Evolutionary conservation across 2,113 vertebrate species (phyloP), one percentile per base, ranked within the genome.

Genomic region (Coturnix japonica): DNA sequence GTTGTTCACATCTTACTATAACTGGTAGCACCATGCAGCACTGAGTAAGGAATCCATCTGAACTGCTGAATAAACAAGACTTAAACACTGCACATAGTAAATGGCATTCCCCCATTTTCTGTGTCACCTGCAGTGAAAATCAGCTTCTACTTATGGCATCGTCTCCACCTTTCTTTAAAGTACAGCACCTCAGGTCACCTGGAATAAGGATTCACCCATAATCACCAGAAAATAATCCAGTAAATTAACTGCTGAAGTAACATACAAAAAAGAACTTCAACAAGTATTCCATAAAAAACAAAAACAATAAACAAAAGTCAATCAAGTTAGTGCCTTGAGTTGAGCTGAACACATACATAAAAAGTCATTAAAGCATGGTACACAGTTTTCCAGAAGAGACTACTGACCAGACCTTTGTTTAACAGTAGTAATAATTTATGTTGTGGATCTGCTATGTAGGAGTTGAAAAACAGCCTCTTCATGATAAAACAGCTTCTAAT

Each of bases 381-480:
- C 64, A 86, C 94, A 95, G 77, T 97, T 97, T 96, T 95, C 95
- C 87, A 94, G 91, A 95, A 79, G 46, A 88, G 85, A 84, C 81
- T 79, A 93, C 84, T 67, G 65, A 89, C 78, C 90, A 90, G 85
- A 94, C 93, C 89, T 97, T 94, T 95, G 93, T 93, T 95, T 96
- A 96, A 90, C 75, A 83, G 89, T 83, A 66, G 2, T 92, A 94
- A 94, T 93, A 96, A 96, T 96, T 97, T 95, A 95, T 59, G 69
- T 28, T 25, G 17, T 85, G 76, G 81, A 96, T 96, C 84, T 95
- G 90, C 84, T 87, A 67, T 1, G 47, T 76, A 81, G 7, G 22
- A 96, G 87, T 88, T 95, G 61, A 96, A 96, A 97, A 97, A 93
- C 43, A 97, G 93, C 25, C 85, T 96, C 91, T 84, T 89, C 51